These are phyloP conservation scores for Bhutanitis thaidina DNA, from an alignment of 2,888 invertebrate species.

Conservation along the genomic window DNA sequence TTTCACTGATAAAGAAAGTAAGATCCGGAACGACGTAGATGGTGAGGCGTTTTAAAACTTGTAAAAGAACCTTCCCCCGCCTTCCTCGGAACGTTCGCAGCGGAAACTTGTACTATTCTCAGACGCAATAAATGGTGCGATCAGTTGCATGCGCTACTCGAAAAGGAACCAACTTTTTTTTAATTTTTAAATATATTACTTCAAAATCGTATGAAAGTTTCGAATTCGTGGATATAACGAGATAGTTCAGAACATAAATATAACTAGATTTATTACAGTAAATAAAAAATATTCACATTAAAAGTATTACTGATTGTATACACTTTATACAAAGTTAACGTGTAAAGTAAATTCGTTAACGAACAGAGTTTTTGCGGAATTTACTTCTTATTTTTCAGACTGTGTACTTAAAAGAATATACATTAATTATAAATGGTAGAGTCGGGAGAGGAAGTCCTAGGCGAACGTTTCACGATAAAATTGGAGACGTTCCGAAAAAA, in stretches of 20 bases:
- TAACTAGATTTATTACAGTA: neutral
- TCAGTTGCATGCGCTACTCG: slow-evolving; percentile 51
- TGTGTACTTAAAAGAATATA: no score
- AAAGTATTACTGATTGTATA: no score
- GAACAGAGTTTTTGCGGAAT: no score
- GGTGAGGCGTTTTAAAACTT: slow-evolving; percentile 63
- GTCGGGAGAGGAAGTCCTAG: no score
- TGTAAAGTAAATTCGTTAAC: no score
- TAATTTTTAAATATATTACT: slow-evolving; percentile 33
- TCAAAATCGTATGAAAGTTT: slow-evolving; percentile 9
- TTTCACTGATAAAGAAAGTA: slow-evolving; percentile 17
- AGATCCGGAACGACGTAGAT: slow-evolving; percentile 33
- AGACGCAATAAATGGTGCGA: slow-evolving; percentile 70
- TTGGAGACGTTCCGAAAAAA: no score
- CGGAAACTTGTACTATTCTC: slow-evolving; percentile 64
- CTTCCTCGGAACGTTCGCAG: slow-evolving; percentile 45
- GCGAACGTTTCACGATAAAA: no score
- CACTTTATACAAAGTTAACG: no score
- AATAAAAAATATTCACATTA: no score
- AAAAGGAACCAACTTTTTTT: slow-evolving; percentile 53
- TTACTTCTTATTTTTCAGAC: no score
- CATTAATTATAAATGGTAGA: no score
- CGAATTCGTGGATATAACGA: neutral
- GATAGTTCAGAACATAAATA: slow-evolving; percentile 10
- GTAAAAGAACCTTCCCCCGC: slow-evolving; percentile 60